A percentile compares a stretch with the other conserved stretches of the same genome.
These are phyloP conservation scores for Temnopleurus reevesii DNA, from an alignment of 53 echinoderm and acorn worm species.

Conservation along the genomic window DNA sequence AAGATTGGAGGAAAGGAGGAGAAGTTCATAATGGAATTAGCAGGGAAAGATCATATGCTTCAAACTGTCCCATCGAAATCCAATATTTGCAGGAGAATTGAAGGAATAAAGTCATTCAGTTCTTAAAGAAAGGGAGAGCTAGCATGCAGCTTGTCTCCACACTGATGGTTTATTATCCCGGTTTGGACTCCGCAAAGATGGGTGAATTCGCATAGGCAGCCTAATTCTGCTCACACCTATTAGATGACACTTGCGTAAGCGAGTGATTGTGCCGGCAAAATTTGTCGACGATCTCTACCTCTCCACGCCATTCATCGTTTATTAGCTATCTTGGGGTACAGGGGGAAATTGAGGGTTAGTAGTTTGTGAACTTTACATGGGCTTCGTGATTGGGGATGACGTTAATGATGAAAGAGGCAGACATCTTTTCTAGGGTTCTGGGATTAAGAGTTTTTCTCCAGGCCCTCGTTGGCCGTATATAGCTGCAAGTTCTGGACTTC, in stretches of 20 bases:
- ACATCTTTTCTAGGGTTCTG: not conserved
- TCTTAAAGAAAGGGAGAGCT: not conserved
- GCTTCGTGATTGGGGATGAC: not conserved
- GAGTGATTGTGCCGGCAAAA: slow-evolving; percentile 32
- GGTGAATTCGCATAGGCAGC: slow-evolving; percentile 18
- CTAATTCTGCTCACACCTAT: slow-evolving; percentile 22
- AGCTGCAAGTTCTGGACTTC: not conserved
- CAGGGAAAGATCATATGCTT: not conserved
- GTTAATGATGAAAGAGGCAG: not conserved
- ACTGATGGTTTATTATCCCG: not conserved
- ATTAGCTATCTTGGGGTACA: slow-evolving; percentile 10
- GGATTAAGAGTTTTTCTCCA: not conserved
- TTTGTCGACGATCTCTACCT: not conserved
- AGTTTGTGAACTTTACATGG: not conserved
- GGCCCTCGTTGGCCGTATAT: not conserved
- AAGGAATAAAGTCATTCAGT: not conserved
- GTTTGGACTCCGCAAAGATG: not conserved
- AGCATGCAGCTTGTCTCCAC: slow-evolving; percentile 2
- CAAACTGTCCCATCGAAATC: slow-evolving; percentile 2
- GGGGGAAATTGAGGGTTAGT: not conserved
- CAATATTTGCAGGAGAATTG: slow-evolving; percentile 20
- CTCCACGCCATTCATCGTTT: slow-evolving; percentile 4
- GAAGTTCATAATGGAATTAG: slow-evolving; percentile 2
- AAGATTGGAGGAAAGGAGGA: not conserved
- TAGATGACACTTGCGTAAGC: slow-evolving; percentile 45